Percentiles rank a stretch among this genome's conserved stretches.
phyloP scores from a whole-genome alignment of 2,797 vertebrate species.

The Coendou prehensilis region DNA sequence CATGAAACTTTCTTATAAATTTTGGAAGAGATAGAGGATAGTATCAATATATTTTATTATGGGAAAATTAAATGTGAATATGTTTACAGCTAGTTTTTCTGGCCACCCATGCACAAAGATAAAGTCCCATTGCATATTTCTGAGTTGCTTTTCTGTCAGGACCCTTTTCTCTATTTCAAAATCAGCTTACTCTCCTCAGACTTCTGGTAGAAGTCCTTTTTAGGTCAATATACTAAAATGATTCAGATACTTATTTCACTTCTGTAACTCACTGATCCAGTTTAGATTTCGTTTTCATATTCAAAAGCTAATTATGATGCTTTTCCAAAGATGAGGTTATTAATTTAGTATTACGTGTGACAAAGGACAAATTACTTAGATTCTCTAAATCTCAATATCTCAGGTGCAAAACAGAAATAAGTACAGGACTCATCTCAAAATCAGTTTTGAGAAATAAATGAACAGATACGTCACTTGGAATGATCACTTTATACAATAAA shows the following conservation, averaged over 20 bases:
- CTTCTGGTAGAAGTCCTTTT: background rate
- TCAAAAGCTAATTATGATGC: background rate
- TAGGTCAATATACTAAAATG: background rate
- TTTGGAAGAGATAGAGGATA: background rate
- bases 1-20: background rate
- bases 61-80: background rate
- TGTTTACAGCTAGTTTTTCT: background rate
- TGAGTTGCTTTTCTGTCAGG: background rate
- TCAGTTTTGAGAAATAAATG: background rate
- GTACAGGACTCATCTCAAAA: background rate
- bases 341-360: background rate
- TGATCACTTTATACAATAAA: fast-evolving
- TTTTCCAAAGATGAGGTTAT: background rate
- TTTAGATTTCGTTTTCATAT: background rate
- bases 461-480: background rate
- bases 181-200: background rate
- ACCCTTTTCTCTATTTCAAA: background rate
- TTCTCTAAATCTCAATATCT: background rate
- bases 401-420: background rate
- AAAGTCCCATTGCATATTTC: background rate
- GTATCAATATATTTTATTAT: background rate
- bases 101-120: background rate
- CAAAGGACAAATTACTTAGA: background rate
- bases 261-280: background rate
- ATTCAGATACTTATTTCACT: background rate